Conservation (phyloP, 2,113 vertebrate genomes). For the Ranitomeya imitator region DNA sequence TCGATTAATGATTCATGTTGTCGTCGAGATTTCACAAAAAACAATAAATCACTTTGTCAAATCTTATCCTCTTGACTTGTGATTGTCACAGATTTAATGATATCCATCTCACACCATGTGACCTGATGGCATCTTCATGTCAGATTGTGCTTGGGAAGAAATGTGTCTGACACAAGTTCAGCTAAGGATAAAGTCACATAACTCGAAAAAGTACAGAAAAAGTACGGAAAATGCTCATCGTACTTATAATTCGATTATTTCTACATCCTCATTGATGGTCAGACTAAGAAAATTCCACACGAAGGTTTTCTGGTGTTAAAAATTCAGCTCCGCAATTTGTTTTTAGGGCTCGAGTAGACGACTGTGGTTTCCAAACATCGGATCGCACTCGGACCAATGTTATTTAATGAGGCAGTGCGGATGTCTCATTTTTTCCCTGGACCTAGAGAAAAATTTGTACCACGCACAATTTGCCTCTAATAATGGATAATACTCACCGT, state of each 20-base stretch:
- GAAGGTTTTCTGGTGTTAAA: not conserved
- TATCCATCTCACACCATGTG: slow-evolving; percentile 18
- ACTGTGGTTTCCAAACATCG: too few species aligned
- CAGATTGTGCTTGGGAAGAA: not conserved
- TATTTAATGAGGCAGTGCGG: too few species aligned
- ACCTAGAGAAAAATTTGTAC: too few species aligned
- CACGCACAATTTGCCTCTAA: too few species aligned
- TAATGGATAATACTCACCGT: too few species aligned
- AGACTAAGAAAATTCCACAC: not conserved
- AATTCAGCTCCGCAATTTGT: too few species aligned
- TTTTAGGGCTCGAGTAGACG: too few species aligned
- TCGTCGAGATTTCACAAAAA: not conserved
- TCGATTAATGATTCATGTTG: slow-evolving; percentile 14
- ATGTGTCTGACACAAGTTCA: not conserved
- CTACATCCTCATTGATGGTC: not conserved
- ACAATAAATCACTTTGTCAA: slow-evolving; percentile 8
- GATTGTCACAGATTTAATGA: not conserved
- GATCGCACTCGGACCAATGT: too few species aligned
- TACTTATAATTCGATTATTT: not conserved
- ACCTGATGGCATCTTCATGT: not conserved
- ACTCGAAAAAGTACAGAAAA: too few species aligned
- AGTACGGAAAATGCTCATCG: not conserved
- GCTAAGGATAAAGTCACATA: not conserved
- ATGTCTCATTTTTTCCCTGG: too few species aligned
- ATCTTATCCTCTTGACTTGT: slow-evolving; percentile 15